phyloP scores from a whole-genome alignment of 2,113 vertebrate genomes.

The Lepus americanus region DNA sequence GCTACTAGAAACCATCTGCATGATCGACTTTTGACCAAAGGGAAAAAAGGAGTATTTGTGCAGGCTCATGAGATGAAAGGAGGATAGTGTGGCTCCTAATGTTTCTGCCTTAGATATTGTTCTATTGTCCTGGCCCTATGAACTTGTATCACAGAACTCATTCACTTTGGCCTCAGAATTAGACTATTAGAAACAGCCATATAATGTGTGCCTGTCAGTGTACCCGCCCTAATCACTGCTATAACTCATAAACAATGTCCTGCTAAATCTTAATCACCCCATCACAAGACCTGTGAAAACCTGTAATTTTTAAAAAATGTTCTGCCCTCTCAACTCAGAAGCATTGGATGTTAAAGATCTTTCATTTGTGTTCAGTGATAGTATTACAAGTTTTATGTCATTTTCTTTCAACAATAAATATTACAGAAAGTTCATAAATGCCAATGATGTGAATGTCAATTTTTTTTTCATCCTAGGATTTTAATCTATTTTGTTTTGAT shows the following conservation, averaged over 20 bases:
- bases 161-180: neutral
- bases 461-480: neutral
- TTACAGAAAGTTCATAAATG: neutral
- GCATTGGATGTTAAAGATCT: neutral
- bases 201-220: neutral
- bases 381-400: neutral
- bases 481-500: neutral
- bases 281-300: neutral
- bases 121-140: too few species aligned
- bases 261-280: neutral
- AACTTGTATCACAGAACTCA: neutral
- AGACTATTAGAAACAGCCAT: neutral
- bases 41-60: neutral
- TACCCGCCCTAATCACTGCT: neutral
- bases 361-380: neutral
- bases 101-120: neutral
- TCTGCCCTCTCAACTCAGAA: neutral
- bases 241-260: neutral
- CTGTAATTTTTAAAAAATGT: neutral
- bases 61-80: neutral
- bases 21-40: neutral
- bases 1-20: neutral
- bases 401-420: neutral
- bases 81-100: accelerated
- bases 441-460: neutral